Base-by-base conservation (phyloP, 2,888 invertebrate species). In the Eupithecia dodoneata region DNA sequence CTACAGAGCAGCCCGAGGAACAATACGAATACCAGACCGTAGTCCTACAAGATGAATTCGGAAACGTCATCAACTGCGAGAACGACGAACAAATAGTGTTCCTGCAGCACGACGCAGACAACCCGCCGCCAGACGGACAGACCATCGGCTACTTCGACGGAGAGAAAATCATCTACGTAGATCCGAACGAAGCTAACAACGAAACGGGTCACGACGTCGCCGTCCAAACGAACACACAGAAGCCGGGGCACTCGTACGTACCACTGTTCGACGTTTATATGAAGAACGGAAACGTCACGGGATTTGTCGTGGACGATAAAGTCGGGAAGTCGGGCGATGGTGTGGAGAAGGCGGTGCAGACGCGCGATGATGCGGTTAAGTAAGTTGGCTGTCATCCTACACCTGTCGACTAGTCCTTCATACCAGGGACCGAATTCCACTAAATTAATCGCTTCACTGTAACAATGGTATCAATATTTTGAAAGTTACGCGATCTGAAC, bases 261-360 rank as follows among this genome's bases (percentile, higher is more conserved):
- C 88, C 87, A 15, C 85, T 87, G 66, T 88, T 88, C 72, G 87
- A 88, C 81, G 85, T 88, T 59, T 83, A 84, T 79, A 87, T 88
- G 88, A 88, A 87, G 77, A 85, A 87, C 75, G 88, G 88, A 7
- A 87, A 87, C 82, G 86, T 87, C 41, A 86, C 86, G 0, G 88
- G 86, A 44, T 87, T 86, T 74, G 83, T 88, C 75, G 83, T 87
- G 3, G 83, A 85, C 73, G 81, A 87, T 77, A 82, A 82, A 72
- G 71, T 79, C 12, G 80, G 80, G 13, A 73, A 82, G 47, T 81
- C 84, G 76, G 80, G 81, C 55, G 79, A 81, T 42, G 81, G 79
- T n/a, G 71, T 82, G 6, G 85, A 86, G 81, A 87, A 86, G 74
- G 81, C 77, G 55, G 83, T 82, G 66, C 85, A 85, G 79, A 83